phyloP scores from a whole-genome alignment of 2,797 vertebrate species.

The Coccyzus lansbergi region DNA sequence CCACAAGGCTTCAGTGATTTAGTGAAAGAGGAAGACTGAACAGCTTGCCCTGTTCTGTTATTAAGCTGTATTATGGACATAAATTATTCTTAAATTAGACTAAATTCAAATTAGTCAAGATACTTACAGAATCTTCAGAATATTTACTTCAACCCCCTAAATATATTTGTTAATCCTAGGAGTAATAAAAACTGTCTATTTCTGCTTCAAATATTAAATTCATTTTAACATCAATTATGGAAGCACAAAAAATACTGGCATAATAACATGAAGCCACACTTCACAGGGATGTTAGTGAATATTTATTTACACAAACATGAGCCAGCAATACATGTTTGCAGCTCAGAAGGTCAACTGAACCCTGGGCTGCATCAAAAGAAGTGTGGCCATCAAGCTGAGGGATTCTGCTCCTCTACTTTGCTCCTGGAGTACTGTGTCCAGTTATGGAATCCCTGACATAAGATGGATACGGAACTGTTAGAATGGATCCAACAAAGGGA shows the following conservation, averaged over 20 bases:
- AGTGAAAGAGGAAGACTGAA: neutral
- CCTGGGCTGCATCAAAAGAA: too few relatives aligned
- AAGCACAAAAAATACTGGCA: neutral
- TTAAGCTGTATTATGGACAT: neutral
- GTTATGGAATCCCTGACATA: too few relatives aligned
- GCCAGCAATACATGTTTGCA: too few relatives aligned
- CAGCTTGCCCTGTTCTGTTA: neutral
- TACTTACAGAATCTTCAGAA: neutral
- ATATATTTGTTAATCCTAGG: neutral
- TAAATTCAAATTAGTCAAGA: constrained; percentile 5
- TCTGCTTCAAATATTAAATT: constrained; percentile 29
- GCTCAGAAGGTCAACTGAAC: too few relatives aligned
- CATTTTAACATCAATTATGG: neutral
- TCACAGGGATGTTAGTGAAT: neutral
- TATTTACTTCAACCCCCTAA: neutral
- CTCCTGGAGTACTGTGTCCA: too few relatives aligned
- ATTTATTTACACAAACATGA: neutral
- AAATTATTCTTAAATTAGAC: neutral
- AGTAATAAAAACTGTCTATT: neutral
- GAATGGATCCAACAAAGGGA: too few relatives aligned
- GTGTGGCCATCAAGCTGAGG: too few relatives aligned
- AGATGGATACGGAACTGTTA: too few relatives aligned
- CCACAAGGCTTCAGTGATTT: neutral
- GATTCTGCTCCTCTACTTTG: too few relatives aligned
- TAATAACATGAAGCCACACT: constrained; percentile 27